These are phyloP conservation scores for Drosophila prosaltans DNA, from an alignment of 1,140 invertebrate genomes.

Conservation along the genomic window DNA sequence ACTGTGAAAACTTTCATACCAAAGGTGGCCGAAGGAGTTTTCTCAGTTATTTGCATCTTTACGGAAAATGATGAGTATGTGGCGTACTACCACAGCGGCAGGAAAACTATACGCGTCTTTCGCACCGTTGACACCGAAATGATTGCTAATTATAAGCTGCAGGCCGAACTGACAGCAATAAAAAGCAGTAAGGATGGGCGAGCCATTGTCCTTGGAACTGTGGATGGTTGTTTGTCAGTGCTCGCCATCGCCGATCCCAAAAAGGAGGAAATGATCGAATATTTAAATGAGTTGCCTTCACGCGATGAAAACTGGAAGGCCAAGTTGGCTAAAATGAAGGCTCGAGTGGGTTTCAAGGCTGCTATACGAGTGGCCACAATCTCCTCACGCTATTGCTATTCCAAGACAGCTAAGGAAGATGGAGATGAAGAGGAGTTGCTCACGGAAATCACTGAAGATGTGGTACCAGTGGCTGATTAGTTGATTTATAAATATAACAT, in stretches of 20 bases:
- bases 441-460: slow-evolving; percentile 68
- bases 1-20: slow-evolving; percentile 94
- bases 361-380: slow-evolving; percentile 83
- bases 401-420: slow-evolving; percentile 54
- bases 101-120: slow-evolving; percentile 96
- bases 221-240: slow-evolving; percentile 97
- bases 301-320: slow-evolving; percentile 90
- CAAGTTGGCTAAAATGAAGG: slow-evolving; percentile 87
- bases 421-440: slow-evolving; percentile 68
- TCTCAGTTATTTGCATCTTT: slow-evolving; percentile 97
- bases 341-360: slow-evolving; percentile 88
- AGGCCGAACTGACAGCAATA: slow-evolving; percentile 94
- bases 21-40: slow-evolving; percentile 97
- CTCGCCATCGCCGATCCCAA: slow-evolving; percentile 94
- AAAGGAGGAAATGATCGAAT: slow-evolving; percentile 87
- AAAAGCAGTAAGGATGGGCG: slow-evolving; percentile 92
- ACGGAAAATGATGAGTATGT: slow-evolving; percentile 97
- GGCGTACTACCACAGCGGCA: slow-evolving; percentile 95
- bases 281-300: slow-evolving; percentile 88
- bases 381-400: slow-evolving; percentile 75
- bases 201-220: slow-evolving; percentile 93
- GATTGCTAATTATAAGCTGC: slow-evolving; percentile 96
- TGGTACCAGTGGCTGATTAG: slow-evolving; percentile 62
- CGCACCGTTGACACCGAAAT: slow-evolving; percentile 93
- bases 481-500: slow-evolving; percentile 77